Evolutionary conservation across 2,888 invertebrate species (phyloP).

Genomic region (Xanthorhoe spadicearia): DNA sequence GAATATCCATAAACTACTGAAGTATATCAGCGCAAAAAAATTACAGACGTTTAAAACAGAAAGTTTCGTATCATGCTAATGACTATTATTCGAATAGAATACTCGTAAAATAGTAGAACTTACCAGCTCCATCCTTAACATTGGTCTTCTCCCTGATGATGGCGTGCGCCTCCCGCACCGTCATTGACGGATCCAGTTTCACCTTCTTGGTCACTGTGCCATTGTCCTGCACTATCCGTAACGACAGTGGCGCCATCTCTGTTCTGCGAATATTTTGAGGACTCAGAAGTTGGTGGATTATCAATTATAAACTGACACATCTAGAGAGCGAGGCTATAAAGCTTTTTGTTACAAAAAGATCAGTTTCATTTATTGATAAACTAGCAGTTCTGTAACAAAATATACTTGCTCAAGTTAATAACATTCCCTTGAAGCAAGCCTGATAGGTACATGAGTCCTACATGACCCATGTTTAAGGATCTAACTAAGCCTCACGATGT

Average conservation of each 20-base stretch:
- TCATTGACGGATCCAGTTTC: conserved; percentile 96
- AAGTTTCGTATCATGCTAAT: too few species aligned
- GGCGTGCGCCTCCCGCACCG: conserved; percentile 95
- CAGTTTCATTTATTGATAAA: too few species aligned
- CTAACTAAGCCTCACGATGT: too few species aligned
- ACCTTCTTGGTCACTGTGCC: conserved; percentile 96
- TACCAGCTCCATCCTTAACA: conserved; percentile 33
- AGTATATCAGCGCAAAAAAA: too few species aligned
- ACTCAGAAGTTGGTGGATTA: background rate
- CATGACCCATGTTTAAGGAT: too few species aligned
- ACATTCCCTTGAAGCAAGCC: too few species aligned
- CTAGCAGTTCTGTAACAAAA: too few species aligned
- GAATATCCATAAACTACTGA: too few species aligned
- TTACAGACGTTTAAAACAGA: too few species aligned
- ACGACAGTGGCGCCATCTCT: conserved; percentile 88
- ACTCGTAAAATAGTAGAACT: background rate
- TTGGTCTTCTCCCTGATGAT: conserved; percentile 93
- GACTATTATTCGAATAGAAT: too few species aligned
- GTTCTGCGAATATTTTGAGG: conserved; percentile 19
- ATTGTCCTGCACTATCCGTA: conserved; percentile 93
- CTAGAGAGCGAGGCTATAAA: background rate
- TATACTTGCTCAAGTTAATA: too few species aligned
- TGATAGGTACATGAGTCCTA: too few species aligned
- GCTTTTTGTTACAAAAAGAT: background rate
- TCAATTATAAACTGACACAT: background rate